A percentile compares a stretch with the other conserved stretches of the same genome.
phyloP scores from a whole-genome alignment of 2,797 vertebrate species.

The Urophycis tenuis region DNA sequence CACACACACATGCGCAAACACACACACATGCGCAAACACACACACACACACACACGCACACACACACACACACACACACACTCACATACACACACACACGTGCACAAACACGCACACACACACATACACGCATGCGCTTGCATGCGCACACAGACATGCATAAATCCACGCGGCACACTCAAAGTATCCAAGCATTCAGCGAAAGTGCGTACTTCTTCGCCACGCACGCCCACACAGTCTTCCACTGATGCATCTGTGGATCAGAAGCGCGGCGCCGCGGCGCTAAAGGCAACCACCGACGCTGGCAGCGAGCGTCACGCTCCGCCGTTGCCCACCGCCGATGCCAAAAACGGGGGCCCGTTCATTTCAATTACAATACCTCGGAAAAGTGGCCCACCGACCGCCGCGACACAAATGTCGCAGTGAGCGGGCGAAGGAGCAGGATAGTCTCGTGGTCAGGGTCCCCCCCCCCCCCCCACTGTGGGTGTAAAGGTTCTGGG shows the following conservation, averaged over 20 bases:
- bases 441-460: background rate
- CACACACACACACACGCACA: slow-evolving; percentile 7
- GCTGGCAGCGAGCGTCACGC: slow-evolving; percentile 5
- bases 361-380: background rate
- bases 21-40: slow-evolving; percentile 9
- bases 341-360: slow-evolving; percentile 2
- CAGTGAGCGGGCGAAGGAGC: background rate
- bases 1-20: slow-evolving; percentile 9
- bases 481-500: background rate
- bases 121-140: slow-evolving; percentile 6
- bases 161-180: slow-evolving; percentile 4
- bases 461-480: no score
- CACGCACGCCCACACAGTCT: slow-evolving; percentile 48
- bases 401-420: background rate
- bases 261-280: slow-evolving; percentile 17
- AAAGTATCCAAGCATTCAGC: slow-evolving; percentile 32
- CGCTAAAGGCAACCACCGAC: slow-evolving; percentile 7
- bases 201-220: slow-evolving; percentile 57
- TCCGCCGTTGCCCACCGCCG: background rate
- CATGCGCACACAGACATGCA: slow-evolving; percentile 5
- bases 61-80: no score
- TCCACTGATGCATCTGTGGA: slow-evolving; percentile 32
- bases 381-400: background rate
- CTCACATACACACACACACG: slow-evolving; percentile 7
- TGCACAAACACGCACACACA: slow-evolving; percentile 17